phyloP scores from a whole-genome alignment of 2,888 invertebrate genomes.

The Myathropa florea region DNA sequence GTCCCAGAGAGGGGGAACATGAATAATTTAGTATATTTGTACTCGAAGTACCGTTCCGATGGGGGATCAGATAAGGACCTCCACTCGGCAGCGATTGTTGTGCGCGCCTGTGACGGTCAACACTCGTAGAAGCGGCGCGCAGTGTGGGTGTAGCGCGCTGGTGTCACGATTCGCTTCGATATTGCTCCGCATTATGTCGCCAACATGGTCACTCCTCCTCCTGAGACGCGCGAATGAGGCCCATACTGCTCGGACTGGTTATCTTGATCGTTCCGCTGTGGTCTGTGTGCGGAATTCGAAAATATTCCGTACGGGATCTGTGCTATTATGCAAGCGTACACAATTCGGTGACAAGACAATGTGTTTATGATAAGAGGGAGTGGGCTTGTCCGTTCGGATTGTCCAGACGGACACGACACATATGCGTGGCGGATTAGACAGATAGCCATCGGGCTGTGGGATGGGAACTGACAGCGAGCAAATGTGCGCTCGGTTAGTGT shows the following conservation, averaged over 20 bases:
- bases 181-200: conserved; percentile 70
- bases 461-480: conserved; percentile 35
- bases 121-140: neutral
- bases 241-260: conserved; percentile 4
- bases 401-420: conserved; percentile 26
- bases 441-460: conserved; percentile 53
- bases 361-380: conserved; percentile 64
- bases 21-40: conserved; percentile 71
- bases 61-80: conserved; percentile 67
- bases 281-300: conserved; percentile 42
- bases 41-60: conserved; percentile 70
- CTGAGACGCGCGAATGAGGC: conserved; percentile 54
- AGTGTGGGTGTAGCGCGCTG: conserved; percentile 56
- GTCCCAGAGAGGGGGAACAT: conserved; percentile 38
- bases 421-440: conserved; percentile 51
- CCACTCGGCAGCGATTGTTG: conserved; percentile 20
- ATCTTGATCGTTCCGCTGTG: conserved; percentile 49
- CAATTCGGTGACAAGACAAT: conserved; percentile 64
- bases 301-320: conserved; percentile 53
- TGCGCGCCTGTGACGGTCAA: conserved; percentile 26
- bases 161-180: conserved; percentile 62
- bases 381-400: conserved; percentile 49
- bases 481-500: conserved; percentile 9
- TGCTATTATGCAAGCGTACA: conserved; percentile 41
- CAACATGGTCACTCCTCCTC: conserved; percentile 56